Evolutionary conservation across 2,113 vertebrate species (phyloP).

Genomic region (Promerops cafer): DNA sequence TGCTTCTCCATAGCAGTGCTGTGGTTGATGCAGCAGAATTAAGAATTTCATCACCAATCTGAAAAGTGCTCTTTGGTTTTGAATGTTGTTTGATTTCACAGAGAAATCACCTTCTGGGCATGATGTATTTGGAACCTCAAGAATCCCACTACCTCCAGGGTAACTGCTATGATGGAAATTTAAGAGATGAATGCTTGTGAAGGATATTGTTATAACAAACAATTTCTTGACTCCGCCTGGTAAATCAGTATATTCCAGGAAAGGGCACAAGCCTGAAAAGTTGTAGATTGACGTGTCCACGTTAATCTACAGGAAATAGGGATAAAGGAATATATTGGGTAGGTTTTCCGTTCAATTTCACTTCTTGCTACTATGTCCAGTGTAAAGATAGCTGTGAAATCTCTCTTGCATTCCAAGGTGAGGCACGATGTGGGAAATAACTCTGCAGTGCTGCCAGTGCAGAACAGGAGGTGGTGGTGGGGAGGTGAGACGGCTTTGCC

Average conservation of each 20-base stretch:
- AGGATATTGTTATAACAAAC: background rate
- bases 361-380: background rate
- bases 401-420: background rate
- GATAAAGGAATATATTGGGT: background rate
- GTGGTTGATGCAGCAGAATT: constrained; percentile 14
- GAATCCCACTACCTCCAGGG: background rate
- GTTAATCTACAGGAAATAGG: background rate
- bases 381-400: background rate
- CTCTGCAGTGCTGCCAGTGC: background rate
- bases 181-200: background rate
- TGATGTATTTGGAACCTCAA: background rate
- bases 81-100: background rate
- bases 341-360: background rate
- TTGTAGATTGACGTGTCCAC: background rate
- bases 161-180: background rate
- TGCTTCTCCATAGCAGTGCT: constrained; percentile 6
- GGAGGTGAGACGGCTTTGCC: background rate
- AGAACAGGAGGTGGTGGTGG: background rate
- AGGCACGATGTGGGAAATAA: background rate
- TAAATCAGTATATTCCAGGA: background rate
- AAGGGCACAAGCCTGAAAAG: background rate
- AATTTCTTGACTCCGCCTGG: background rate
- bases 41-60: constrained; percentile 32
- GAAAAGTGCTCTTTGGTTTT: background rate
- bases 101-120: background rate